Evolutionary conservation across 2,888 invertebrate genomes (phyloP).

Genomic region (Rhogogaster chlorosoma): DNA sequence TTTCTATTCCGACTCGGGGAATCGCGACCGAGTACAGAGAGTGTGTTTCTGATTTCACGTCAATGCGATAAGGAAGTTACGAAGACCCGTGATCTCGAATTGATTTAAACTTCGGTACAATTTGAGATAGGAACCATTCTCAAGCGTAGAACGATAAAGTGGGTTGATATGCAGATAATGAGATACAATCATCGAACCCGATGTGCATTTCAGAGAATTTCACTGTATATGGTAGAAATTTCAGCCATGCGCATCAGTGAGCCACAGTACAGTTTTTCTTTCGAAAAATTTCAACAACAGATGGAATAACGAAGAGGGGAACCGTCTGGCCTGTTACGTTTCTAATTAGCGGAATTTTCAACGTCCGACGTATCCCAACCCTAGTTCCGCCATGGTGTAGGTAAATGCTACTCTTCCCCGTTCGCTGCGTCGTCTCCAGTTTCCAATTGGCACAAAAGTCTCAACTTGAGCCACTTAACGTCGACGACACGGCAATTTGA

Average conservation of each 20-base stretch:
- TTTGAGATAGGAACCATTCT: not conserved
- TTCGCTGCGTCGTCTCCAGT: conserved; percentile 34
- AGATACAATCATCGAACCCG: not conserved
- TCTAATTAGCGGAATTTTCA: conserved; percentile 37
- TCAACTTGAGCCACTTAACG: conserved; percentile 44
- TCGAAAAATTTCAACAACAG: not conserved
- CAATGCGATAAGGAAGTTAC: not conserved
- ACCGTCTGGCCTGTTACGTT: conserved; percentile 5
- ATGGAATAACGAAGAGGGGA: not conserved
- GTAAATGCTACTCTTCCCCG: not conserved
- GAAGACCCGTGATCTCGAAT: not conserved
- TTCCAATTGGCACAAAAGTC: conserved; percentile 49
- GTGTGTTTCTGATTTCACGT: not conserved
- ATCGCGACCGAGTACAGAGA: not conserved
- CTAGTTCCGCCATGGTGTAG: not conserved
- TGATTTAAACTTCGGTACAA: not conserved
- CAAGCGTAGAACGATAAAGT: not conserved
- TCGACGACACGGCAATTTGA: conserved; percentile 43
- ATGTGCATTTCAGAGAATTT: not conserved
- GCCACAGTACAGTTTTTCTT: not conserved
- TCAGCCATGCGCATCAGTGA: not conserved
- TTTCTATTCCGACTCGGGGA: no score
- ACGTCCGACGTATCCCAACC: not conserved
- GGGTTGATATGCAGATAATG: not conserved
- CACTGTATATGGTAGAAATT: not conserved